These are phyloP conservation scores for Acanthurus leucopareius DNA, from an alignment of 2,797 vertebrate species.

Conservation along the genomic window DNA sequence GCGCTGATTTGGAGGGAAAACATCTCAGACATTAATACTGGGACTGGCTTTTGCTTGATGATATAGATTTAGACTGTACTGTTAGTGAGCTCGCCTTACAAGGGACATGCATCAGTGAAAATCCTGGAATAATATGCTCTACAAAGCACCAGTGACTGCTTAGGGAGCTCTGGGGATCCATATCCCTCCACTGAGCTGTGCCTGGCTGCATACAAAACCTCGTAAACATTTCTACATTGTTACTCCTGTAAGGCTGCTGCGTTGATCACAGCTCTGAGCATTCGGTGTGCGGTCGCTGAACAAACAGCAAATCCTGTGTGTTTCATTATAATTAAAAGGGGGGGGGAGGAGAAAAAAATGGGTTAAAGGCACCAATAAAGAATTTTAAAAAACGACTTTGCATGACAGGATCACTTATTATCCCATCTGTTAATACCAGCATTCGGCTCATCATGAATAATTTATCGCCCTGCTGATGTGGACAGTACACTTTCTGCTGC, in stretches of 20 bases:
- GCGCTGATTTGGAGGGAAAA: too few species aligned
- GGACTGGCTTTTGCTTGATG: neutral
- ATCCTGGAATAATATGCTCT: constrained; percentile 34
- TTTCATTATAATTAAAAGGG: constrained; percentile 34
- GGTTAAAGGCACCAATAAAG: neutral
- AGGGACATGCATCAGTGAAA: constrained; percentile 45
- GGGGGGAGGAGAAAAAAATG: constrained; percentile 3
- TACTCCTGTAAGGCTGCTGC: constrained; percentile 24
- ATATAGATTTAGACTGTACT: neutral
- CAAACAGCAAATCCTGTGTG: constrained; percentile 18
- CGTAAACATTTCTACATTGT: constrained; percentile 32
- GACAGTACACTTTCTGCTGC: constrained; percentile 42
- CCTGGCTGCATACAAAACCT: constrained; percentile 40
- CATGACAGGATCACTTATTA: constrained; percentile 45
- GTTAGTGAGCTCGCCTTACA: constrained; percentile 18
- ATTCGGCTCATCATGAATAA: constrained; percentile 62
- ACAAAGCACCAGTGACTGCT: constrained; percentile 40
- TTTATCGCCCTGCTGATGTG: constrained; percentile 45
- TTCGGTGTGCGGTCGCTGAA: constrained; percentile 20
- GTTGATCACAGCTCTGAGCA: constrained; percentile 18
- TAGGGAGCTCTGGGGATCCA: constrained; percentile 49
- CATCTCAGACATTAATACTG: neutral
- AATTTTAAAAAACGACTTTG: constrained; percentile 25
- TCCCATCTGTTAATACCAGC: constrained; percentile 42
- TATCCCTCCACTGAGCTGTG: constrained; percentile 29